Conservation (phyloP, 2,113 vertebrate species). For the Odobenus rosmarus region DNA sequence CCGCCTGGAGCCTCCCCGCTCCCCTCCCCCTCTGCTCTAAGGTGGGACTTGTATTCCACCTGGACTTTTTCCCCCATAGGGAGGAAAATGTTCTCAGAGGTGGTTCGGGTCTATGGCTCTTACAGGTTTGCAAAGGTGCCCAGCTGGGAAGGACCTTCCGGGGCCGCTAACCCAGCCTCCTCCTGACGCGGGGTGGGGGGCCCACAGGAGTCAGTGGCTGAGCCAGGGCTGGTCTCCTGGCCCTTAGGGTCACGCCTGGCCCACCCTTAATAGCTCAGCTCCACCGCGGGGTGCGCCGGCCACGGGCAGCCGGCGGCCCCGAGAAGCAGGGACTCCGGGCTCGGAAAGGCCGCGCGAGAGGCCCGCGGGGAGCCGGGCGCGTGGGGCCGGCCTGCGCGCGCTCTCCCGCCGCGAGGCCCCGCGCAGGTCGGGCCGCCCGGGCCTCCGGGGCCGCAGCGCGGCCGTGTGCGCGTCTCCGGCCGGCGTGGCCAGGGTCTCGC, state of each 20-base stretch:
- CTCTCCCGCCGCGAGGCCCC: neutral
- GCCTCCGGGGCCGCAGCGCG: neutral
- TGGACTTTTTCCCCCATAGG: neutral
- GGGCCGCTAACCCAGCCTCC: neutral
- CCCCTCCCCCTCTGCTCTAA: neutral
- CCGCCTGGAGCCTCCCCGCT: no score
- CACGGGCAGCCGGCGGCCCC: neutral
- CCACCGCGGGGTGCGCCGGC: neutral
- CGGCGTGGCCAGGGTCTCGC: neutral
- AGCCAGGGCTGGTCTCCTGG: neutral
- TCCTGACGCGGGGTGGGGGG: no score
- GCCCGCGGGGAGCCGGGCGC: neutral
- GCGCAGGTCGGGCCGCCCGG: neutral
- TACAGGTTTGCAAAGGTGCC: neutral
- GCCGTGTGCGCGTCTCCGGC: neutral
- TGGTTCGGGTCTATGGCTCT: neutral
- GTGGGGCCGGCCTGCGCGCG: neutral
- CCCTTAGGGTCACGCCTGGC: neutral
- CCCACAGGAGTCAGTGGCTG: neutral
- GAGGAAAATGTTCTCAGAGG: neutral
- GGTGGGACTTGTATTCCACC: neutral
- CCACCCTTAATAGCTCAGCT: neutral
- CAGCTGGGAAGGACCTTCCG: no score
- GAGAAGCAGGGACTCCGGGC: neutral
- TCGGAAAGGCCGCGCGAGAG: neutral